phyloP scores from a whole-genome alignment of 2,888 invertebrate species.

The Calameuta idolon region DNA sequence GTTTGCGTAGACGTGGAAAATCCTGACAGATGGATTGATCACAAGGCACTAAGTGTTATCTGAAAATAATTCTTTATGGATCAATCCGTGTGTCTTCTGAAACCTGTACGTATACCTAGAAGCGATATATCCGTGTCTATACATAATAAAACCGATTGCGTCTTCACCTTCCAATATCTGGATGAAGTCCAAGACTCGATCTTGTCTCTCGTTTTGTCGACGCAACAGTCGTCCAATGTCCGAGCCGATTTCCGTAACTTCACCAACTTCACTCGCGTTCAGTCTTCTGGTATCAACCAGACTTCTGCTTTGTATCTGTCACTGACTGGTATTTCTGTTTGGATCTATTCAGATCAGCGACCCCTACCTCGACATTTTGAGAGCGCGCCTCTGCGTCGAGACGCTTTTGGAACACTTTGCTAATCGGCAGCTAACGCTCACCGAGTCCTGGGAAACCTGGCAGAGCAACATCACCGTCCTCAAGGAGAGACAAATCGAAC shows the following conservation, averaged over 20 bases:
- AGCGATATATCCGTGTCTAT: background rate
- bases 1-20: background rate
- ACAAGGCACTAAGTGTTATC: background rate
- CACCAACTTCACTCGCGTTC: background rate
- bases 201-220: background rate
- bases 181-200: background rate
- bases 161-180: background rate
- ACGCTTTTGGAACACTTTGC: slow-evolving; percentile 77
- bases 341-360: slow-evolving; percentile 71
- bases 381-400: slow-evolving; percentile 76
- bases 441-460: slow-evolving; percentile 79
- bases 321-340: background rate
- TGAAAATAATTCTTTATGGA: background rate
- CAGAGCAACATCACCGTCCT: slow-evolving; percentile 72
- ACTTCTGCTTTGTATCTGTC: slow-evolving; percentile 1
- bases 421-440: slow-evolving; percentile 74
- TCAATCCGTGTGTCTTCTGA: background rate
- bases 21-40: background rate
- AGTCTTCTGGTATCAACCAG: background rate
- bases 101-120: background rate
- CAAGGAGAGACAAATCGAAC: slow-evolving; percentile 65
- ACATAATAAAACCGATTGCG: background rate
- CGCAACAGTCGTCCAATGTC: background rate
- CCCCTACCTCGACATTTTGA: slow-evolving; percentile 77
- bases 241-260: background rate